These are phyloP conservation scores for Drosophila neutralis DNA, from an alignment of 2,888 invertebrate genomes.

Conservation along the genomic window DNA sequence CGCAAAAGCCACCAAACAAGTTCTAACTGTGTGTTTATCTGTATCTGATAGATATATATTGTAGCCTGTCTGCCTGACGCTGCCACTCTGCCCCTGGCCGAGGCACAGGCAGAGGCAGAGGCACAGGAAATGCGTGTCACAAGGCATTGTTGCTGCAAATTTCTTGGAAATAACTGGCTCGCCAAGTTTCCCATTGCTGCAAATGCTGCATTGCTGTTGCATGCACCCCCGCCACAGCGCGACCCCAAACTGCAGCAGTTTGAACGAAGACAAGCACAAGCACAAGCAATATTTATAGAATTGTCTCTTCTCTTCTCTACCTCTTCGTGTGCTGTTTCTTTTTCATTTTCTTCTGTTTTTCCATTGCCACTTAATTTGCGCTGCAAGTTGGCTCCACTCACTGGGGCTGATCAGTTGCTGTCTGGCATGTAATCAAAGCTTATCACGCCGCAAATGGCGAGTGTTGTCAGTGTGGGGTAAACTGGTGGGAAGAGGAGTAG, in stretches of 20 bases:
- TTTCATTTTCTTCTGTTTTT: constrained; percentile 1
- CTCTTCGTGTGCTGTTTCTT: neutral
- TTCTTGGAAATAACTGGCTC: constrained; percentile 54
- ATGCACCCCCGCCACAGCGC: constrained; percentile 1
- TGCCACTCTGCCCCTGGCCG: neutral
- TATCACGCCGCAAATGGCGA: constrained; percentile 49
- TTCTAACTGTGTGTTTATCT: constrained; percentile 25
- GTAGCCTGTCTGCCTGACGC: constrained; percentile 11
- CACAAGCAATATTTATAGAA: constrained; percentile 59
- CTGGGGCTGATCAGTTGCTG: constrained; percentile 48
- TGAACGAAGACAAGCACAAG: constrained; percentile 12
- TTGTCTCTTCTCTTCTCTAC: constrained; percentile 29
- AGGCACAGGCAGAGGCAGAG: constrained; percentile 11
- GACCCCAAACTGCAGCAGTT: constrained; percentile 23
- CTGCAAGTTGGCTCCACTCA: constrained; percentile 19
- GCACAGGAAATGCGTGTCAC: constrained; percentile 68
- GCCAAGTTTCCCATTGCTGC: constrained; percentile 54
- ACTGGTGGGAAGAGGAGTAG: neutral
- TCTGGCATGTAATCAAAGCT: constrained; percentile 63
- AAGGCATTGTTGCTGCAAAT: constrained; percentile 41
- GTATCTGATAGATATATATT: constrained; percentile 50
- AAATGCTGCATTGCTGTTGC: constrained; percentile 6
- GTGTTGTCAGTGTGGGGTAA: constrained; percentile 1
- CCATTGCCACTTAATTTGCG: constrained; percentile 36
- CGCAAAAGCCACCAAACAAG: constrained; percentile 65